phyloP scores from a whole-genome alignment of 2,113 vertebrate genomes.

The Numida meleagris region DNA sequence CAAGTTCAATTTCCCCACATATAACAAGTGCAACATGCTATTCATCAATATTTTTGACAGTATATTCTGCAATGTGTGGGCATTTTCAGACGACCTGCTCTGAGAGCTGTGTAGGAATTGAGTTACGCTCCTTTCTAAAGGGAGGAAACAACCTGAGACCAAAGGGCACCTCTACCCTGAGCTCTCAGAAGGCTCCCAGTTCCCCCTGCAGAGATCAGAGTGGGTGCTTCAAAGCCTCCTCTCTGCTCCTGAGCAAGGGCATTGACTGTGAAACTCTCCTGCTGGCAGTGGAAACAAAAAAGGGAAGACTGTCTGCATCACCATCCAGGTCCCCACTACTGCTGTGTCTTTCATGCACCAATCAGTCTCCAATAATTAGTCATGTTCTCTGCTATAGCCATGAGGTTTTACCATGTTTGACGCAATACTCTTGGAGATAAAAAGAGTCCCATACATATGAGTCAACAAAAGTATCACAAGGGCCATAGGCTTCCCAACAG shows the following conservation, averaged over 20 bases:
- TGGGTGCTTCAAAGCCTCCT: not conserved
- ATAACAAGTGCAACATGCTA: not conserved
- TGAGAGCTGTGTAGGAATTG: not conserved
- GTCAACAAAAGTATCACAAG: accelerated
- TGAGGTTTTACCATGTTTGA: not conserved
- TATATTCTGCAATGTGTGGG: not conserved
- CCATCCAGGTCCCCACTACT: not conserved
- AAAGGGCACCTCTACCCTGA: not conserved
- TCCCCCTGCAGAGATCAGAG: not conserved
- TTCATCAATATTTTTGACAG: not conserved
- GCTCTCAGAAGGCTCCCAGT: not conserved
- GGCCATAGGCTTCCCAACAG: not conserved
- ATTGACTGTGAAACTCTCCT: not conserved
- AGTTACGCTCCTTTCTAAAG: not conserved
- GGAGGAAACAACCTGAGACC: not conserved
- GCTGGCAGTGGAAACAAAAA: not conserved
- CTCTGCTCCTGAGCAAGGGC: not conserved
- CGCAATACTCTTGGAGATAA: not conserved
- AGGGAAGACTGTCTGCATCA: not conserved
- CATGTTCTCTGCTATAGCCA: not conserved
- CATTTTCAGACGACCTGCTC: not conserved
- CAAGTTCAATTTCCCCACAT: not conserved
- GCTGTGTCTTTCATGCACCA: not conserved
- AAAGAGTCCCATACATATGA: not conserved
- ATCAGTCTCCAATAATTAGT: not conserved